phyloP scores from a whole-genome alignment of 2,888 invertebrate genomes.

The Pheosia tremula region DNA sequence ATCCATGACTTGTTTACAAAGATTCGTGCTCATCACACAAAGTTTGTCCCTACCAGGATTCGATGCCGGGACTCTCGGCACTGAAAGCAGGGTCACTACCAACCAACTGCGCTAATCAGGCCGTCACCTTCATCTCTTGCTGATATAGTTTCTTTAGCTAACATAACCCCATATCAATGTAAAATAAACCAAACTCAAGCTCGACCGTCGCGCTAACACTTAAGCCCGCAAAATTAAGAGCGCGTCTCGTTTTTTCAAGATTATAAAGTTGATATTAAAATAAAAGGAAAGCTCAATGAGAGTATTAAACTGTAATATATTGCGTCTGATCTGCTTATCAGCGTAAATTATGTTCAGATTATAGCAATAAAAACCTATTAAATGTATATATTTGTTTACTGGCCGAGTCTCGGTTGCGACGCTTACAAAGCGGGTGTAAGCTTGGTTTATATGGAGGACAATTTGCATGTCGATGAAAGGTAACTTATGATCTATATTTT shows the following conservation, averaged over 20 bases:
- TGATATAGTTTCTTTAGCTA: too few relatives aligned
- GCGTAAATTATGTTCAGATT: constrained; percentile 79
- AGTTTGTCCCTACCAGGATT: too few relatives aligned
- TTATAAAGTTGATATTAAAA: constrained; percentile 30
- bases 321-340: constrained; percentile 75
- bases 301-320: constrained; percentile 59
- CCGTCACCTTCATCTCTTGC: too few relatives aligned
- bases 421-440: constrained; percentile 17
- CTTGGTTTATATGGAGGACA: constrained; percentile 25
- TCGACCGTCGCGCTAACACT: not conserved
- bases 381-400: constrained; percentile 81
- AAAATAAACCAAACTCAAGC: not conserved
- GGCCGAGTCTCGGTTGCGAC: constrained; percentile 39
- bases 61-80: too few relatives aligned
- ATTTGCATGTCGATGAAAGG: not conserved
- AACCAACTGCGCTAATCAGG: too few relatives aligned
- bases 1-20: too few relatives aligned
- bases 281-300: constrained; percentile 52
- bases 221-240: constrained; percentile 7
- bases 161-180: not conserved
- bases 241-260: constrained; percentile 2
- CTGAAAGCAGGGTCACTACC: too few relatives aligned
- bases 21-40: too few relatives aligned
- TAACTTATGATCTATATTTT: too few relatives aligned
- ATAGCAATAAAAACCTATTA: constrained; percentile 80